Conservation (phyloP, 1,140 invertebrate genomes). For the Galendromus occidentalis region DNA sequence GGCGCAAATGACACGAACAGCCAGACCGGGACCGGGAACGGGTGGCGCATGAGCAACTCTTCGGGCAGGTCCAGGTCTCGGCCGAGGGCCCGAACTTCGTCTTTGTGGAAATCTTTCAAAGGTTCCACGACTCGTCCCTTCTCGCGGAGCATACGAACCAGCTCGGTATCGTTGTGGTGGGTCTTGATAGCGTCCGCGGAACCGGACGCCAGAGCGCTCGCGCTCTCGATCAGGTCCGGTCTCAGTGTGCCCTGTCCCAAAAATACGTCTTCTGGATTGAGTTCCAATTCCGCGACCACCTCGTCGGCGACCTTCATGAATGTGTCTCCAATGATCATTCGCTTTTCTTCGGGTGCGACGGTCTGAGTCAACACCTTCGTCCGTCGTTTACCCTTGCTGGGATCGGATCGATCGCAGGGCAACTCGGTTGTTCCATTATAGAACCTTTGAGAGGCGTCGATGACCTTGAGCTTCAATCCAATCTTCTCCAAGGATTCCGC, state of each 20-base stretch:
- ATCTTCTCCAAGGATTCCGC: slow-evolving; percentile 61
- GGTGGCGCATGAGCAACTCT: slow-evolving; percentile 75
- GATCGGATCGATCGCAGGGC: slow-evolving; percentile 37
- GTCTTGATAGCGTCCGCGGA: slow-evolving; percentile 92
- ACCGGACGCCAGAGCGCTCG: slow-evolving; percentile 57
- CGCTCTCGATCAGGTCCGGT: slow-evolving; percentile 95
- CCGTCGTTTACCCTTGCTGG: slow-evolving; percentile 41
- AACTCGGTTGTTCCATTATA: slow-evolving; percentile 52
- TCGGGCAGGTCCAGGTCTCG: slow-evolving; percentile 66
- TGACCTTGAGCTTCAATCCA: slow-evolving; percentile 56
- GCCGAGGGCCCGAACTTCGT: slow-evolving; percentile 67
- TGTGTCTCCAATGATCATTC: slow-evolving; percentile 95
- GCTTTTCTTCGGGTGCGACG: slow-evolving; percentile 80
- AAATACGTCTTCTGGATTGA: slow-evolving; percentile 64
- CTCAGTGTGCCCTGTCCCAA: slow-evolving; percentile 65
- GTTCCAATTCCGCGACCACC: slow-evolving; percentile 52
- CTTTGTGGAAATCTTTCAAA: slow-evolving; percentile 97
- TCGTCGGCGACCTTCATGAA: slow-evolving; percentile 74
- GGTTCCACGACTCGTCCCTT: slow-evolving; percentile 84
- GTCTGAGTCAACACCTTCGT: slow-evolving; percentile 72
- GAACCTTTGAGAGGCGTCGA: slow-evolving; percentile 32
- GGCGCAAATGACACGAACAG: slow-evolving; percentile 84
- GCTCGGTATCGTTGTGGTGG: slow-evolving; percentile 96
- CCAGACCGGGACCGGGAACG: slow-evolving; percentile 77
- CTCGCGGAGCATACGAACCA: slow-evolving; percentile 66